These are phyloP conservation scores for Trissolcus basalis DNA, from an alignment of 1,140 invertebrate genomes.

Conservation along the genomic window DNA sequence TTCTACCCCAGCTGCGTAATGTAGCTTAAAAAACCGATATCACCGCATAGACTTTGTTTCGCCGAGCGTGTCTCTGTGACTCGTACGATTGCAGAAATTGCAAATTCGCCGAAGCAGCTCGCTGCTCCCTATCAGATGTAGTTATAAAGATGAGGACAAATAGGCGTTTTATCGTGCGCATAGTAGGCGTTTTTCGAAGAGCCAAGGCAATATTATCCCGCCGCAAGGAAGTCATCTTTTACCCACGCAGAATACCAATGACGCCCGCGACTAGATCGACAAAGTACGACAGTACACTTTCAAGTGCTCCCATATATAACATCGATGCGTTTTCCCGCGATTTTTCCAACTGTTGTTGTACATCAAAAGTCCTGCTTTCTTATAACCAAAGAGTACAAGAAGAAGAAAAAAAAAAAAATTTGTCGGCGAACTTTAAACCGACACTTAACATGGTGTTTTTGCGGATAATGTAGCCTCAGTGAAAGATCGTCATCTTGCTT, in stretches of 20 bases:
- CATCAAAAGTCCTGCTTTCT: too few relatives aligned
- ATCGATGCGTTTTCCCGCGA: slow-evolving; percentile 51
- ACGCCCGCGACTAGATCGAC: slow-evolving; percentile 47
- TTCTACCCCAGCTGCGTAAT: background rate
- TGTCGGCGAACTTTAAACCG: too few relatives aligned
- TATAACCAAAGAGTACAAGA: too few relatives aligned
- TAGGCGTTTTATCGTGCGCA: slow-evolving; percentile 63
- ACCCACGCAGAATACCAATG: slow-evolving; percentile 73
- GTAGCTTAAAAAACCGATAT: background rate
- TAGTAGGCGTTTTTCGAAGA: slow-evolving; percentile 52
- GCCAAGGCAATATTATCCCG: slow-evolving; percentile 69
- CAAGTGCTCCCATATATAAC: slow-evolving; percentile 51
- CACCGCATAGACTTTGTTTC: slow-evolving; percentile 1
- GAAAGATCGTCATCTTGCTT: slow-evolving; percentile 62
- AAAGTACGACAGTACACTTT: slow-evolving; percentile 52
- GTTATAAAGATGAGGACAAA: slow-evolving; percentile 62
- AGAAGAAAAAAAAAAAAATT: too few relatives aligned
- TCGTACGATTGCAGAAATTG: slow-evolving; percentile 12
- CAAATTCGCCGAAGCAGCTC: slow-evolving; percentile 26
- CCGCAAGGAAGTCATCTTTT: slow-evolving; percentile 72
- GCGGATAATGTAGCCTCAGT: slow-evolving; percentile 11
- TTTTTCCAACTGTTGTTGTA: slow-evolving; percentile 43
- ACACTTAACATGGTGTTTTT: slow-evolving; percentile 22
- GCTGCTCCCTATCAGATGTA: slow-evolving; percentile 40
- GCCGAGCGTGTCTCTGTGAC: background rate